Evolutionary conservation across 2,797 vertebrate genomes (phyloP).

Genomic region (Ptychobarbus kaznakovi): DNA sequence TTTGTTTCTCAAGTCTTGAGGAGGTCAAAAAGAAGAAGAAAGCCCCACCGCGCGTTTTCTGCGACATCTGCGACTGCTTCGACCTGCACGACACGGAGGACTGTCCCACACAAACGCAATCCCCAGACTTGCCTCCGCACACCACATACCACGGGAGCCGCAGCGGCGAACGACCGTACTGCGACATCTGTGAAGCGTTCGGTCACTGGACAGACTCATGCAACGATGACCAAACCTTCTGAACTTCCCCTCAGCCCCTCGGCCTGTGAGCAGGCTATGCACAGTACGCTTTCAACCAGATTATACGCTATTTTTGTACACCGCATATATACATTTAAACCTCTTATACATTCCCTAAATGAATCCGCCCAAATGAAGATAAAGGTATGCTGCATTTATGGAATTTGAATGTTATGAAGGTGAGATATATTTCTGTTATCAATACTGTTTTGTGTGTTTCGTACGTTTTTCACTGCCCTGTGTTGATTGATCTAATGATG

Average conservation of each 20-base stretch:
- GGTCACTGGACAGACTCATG: conserved; percentile 91
- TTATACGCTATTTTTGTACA: conserved; percentile 76
- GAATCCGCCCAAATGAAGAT: conserved; percentile 56
- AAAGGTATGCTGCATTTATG: conserved; percentile 66
- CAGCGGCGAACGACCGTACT: conserved; percentile 88
- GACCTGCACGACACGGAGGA: conserved; percentile 96
- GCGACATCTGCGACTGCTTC: conserved; percentile 98
- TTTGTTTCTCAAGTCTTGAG: conserved; percentile 50
- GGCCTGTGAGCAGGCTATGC: conserved; percentile 54
- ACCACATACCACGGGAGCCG: conserved; percentile 87
- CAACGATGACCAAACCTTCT: conserved; percentile 97
- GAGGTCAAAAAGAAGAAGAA: conserved; percentile 89
- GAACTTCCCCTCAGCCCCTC: conserved; percentile 39
- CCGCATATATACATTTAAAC: conserved; percentile 67
- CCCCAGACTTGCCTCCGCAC: conserved; percentile 88
- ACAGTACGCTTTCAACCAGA: conserved; percentile 61
- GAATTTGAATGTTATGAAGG: conserved; percentile 6
- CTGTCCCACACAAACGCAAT: conserved; percentile 94
- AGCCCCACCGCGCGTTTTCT: conserved; percentile 88
- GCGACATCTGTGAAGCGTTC: conserved; percentile 95
- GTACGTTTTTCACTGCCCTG: conserved; percentile 29
- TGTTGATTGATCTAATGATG: conserved; percentile 10
- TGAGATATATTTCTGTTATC: conserved; percentile 1
- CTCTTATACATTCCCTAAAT: conserved; percentile 53
- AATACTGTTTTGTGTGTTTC: conserved; percentile 23